A percentile compares a stretch with the other conserved stretches of the same genome.
These are phyloP conservation scores for Drosophila auraria DNA, from an alignment of 1,140 invertebrate genomes.

Conservation along the genomic window DNA sequence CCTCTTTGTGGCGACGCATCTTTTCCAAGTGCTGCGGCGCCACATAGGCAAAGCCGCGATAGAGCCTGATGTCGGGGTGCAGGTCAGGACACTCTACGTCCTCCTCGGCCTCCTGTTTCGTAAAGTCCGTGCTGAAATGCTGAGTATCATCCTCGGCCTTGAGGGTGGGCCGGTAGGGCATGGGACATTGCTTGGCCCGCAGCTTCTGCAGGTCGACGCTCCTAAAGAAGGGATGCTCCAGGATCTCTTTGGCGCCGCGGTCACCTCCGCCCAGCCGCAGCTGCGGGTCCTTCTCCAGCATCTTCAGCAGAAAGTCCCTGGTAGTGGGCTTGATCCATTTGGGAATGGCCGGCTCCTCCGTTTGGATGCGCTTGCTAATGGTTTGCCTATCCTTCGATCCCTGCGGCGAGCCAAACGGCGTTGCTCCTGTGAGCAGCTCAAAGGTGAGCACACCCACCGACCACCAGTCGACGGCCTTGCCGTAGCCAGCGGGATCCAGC, in stretches of 20 bases:
- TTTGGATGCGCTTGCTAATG: constrained; percentile 89
- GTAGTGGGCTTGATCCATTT: constrained; percentile 87
- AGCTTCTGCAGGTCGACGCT: constrained; percentile 92
- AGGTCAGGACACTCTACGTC: constrained; percentile 95
- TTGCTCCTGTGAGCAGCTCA: constrained; percentile 97
- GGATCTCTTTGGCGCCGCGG: constrained; percentile 93
- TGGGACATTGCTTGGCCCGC: constrained; percentile 89
- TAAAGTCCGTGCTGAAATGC: constrained; percentile 98
- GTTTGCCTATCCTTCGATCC: no score
- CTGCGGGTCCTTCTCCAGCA: constrained; percentile 95
- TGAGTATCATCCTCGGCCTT: constrained; percentile 94
- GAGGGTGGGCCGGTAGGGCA: constrained; percentile 94
- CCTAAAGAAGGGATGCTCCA: constrained; percentile 94
- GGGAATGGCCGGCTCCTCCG: constrained; percentile 94
- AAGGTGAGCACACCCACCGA: constrained; percentile 97
- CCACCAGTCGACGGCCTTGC: constrained; percentile 98
- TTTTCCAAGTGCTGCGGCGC: constrained; percentile 90
- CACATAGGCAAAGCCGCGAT: constrained; percentile 97
- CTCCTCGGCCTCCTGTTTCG: constrained; percentile 92
- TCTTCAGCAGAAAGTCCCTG: constrained; percentile 88
- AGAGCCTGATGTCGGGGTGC: constrained; percentile 93
- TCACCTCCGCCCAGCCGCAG: constrained; percentile 93
- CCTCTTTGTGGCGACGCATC: constrained; percentile 48
- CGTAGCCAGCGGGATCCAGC: constrained; percentile 92
- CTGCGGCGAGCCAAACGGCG: constrained; percentile 96